Base-by-base conservation (phyloP, 2,888 invertebrate genomes). In the Chymomyza procnemis region DNA sequence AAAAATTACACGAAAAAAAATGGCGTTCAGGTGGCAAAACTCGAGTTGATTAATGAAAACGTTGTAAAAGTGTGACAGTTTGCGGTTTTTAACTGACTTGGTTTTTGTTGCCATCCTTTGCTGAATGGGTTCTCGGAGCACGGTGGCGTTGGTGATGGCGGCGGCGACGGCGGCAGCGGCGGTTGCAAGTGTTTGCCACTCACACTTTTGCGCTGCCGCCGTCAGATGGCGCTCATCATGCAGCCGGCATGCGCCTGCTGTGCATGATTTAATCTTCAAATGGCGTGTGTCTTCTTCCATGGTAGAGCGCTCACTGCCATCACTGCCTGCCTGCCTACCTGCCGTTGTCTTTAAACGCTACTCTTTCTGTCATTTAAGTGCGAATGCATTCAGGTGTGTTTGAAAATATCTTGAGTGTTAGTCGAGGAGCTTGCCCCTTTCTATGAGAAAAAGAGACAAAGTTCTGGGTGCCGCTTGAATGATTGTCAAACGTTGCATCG, bases 31-130 rank as follows among this genome's bases (percentile, higher is more conserved):
- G 34, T 41, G 34, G 34, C 12, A 41, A 41, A 41, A 41, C 34
- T 41, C 62, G 71, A 72, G 67, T 82, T 82, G 81, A 85, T 82
- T 85, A 82, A 82, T 85, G 81, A 82, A 82, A 82, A 85, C 78
- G 77, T 79, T 78, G 81, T 82, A 80, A 82, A 81, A 82, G 78
- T 82, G 82, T 85, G 81, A 85, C 85, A 82, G 75, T 81, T 85
- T 82, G 82, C 74, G 81, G 82, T 73, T 75, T 72, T 76, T 71
- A 72, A 78, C 75, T 78, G 84, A 69, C 74, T 64, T 61, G 61
- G 34, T 41, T 41, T 41, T 41, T 41, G 34, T 41, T 41, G 12
- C 34, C 34, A 12, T 41, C 12, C 34, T 3, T 5, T 8, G 6
- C 26, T 34, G 9, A 34, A 34, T 34, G 34, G 34, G 34, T 34